Evolutionary conservation across 2,113 vertebrate genomes (phyloP).

Genomic region (Pelmatolapia mariae): DNA sequence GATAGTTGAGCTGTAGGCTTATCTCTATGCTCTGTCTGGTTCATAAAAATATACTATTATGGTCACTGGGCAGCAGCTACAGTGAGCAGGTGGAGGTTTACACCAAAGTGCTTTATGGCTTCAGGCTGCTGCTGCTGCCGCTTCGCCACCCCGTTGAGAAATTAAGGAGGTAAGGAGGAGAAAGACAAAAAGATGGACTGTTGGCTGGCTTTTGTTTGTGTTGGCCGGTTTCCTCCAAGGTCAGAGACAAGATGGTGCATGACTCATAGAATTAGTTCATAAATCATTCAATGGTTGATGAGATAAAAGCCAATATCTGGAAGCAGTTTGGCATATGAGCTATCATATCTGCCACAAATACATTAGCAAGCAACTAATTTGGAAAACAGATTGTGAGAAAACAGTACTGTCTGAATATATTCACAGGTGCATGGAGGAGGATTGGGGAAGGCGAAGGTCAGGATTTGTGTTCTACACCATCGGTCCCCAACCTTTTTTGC

Average conservation of each 20-base stretch:
- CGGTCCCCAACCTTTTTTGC: background rate
- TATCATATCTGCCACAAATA: background rate
- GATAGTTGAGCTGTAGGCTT: background rate
- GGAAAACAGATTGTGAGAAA: background rate
- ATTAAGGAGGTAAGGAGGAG: background rate
- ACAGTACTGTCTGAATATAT: background rate
- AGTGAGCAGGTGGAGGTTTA: background rate
- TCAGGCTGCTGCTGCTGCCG: background rate
- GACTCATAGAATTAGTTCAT: slow-evolving; percentile 24
- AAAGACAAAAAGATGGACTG: slow-evolving; percentile 4
- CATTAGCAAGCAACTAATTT: background rate
- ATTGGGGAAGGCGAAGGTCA: background rate
- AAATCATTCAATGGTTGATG: slow-evolving; percentile 19
- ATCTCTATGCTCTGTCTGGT: background rate
- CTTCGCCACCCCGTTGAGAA: background rate
- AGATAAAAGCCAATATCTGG: slow-evolving; percentile 4
- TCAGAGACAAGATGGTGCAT: background rate
- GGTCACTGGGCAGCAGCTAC: background rate
- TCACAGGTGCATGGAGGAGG: background rate
- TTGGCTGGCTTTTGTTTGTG: background rate
- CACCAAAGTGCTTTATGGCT: background rate
- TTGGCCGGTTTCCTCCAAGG: slow-evolving; percentile 9
- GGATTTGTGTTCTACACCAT: background rate
- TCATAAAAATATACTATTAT: background rate
- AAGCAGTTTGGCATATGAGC: background rate